phyloP scores from a whole-genome alignment of 1,140 invertebrate genomes.

The Euwallacea similis region DNA sequence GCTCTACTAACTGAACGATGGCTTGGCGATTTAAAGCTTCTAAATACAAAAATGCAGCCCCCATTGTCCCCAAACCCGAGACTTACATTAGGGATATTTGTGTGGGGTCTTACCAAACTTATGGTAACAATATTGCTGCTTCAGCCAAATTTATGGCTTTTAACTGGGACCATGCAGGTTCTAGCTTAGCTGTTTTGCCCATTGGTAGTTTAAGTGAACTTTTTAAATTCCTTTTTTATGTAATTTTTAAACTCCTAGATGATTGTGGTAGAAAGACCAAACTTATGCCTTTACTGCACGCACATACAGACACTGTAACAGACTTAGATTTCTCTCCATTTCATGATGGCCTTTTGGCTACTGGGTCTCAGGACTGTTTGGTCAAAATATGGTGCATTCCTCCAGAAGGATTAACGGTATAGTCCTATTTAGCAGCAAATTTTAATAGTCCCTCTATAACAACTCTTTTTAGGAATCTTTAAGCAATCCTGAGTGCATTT shows the following conservation, averaged over 20 bases:
- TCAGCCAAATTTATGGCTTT: slow-evolving; percentile 92
- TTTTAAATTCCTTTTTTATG: not conserved
- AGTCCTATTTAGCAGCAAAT: not conserved
- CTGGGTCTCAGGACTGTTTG: slow-evolving; percentile 87
- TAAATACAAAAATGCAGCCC: slow-evolving; percentile 95
- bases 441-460: not conserved
- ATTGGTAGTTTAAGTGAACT: slow-evolving; percentile 50
- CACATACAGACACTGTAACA: slow-evolving; percentile 87
- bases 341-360: slow-evolving; percentile 87
- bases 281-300: slow-evolving; percentile 80
- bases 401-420: slow-evolving; percentile 65
- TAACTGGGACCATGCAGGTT: slow-evolving; percentile 85
- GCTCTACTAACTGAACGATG: slow-evolving; percentile 58
- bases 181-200: slow-evolving; percentile 83
- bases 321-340: slow-evolving; percentile 95
- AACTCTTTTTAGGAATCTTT: slow-evolving; percentile 64
- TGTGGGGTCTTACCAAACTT: slow-evolving; percentile 87
- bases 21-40: slow-evolving; percentile 95
- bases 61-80: slow-evolving; percentile 89
- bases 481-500: slow-evolving; percentile 75
- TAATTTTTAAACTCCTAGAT: slow-evolving; percentile 53
- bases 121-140: slow-evolving; percentile 91
- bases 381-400: slow-evolving; percentile 89
- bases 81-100: slow-evolving; percentile 86
- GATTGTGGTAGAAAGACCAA: slow-evolving; percentile 85